Evolutionary conservation across 2,113 vertebrate genomes (phyloP), one percentile per base, ranked within the genome.

Genomic region (Variabilichromis moorii): DNA sequence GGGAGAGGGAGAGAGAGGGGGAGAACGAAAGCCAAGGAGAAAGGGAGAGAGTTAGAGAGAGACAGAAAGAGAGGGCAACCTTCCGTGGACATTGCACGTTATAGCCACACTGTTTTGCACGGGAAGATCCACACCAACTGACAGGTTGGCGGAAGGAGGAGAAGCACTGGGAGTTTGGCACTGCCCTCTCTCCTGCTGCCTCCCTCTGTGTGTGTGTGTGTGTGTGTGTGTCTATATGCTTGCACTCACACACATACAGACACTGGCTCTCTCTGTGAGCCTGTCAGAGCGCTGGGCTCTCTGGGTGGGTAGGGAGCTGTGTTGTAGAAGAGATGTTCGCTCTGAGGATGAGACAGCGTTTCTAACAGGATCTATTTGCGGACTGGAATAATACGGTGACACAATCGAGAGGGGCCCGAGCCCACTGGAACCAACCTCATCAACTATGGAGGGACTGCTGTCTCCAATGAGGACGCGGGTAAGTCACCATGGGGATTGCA

Each of bases 381-480:
- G 88, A 88, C 73, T 91, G 91, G 94, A 84, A 94, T 94, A 93
- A 93, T 90, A 92, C 91, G 86, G 57, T 45, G 80, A 89, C 87
- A 90, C 73, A 87, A 90, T 85, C n/a, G 83, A 91, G 88, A 78
- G 87, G 90, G 87, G 89, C 81, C 88, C 54, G 14, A 91, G 84
- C 91, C 90, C 94, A 89, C 86, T 63, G 80, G 90, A 96, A 94
- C 94, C 92, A 88, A 93, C 84, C 76, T 21, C 81, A 90, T 94
- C 90, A 86, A 93, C 89, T 89, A 97, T 97, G 96, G 96, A 97
- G 91, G 96, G 96, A 93, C 95, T 96, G 71, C 95, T 97, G 88
- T 96, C 96, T 92, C 96, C 96, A 68, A 96, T 96, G 96, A 96
- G 96, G 85, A 96, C 96, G 4, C 94, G 96, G 96, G 96, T 97